Evolutionary conservation across 1,140 invertebrate species (phyloP).

Genomic region (Nasonia longicornis): DNA sequence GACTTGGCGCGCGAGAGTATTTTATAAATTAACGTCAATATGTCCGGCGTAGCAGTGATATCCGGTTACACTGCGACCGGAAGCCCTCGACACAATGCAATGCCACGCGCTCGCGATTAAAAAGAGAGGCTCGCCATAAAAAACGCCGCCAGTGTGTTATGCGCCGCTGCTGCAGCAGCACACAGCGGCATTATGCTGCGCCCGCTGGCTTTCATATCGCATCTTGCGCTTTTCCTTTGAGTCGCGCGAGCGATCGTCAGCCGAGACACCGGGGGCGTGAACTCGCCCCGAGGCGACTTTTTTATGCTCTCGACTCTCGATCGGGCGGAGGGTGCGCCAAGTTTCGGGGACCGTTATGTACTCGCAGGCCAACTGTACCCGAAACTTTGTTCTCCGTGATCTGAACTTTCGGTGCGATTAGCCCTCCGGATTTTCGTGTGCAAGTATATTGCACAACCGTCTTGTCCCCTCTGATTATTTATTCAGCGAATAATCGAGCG

Average conservation of each 20-base stretch:
- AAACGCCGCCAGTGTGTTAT: constrained; percentile 39
- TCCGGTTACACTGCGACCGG: constrained; percentile 62
- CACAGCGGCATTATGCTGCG: constrained; percentile 55
- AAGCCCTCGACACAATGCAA: constrained; percentile 58
- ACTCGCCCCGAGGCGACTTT: constrained; percentile 35
- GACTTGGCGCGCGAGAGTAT: constrained; percentile 57
- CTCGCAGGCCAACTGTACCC: background rate
- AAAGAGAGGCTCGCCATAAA: constrained; percentile 44
- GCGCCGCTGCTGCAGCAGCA: constrained; percentile 39
- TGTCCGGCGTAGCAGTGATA: constrained; percentile 55
- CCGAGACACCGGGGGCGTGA: constrained; percentile 49
- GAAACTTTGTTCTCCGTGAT: background rate
- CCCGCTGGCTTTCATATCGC: constrained; percentile 32
- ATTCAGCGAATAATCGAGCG: constrained; percentile 49
- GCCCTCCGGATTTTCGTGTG: no score
- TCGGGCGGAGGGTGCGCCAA: constrained; percentile 50
- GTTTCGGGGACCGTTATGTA: constrained; percentile 47
- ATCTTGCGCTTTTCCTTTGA: constrained; percentile 46
- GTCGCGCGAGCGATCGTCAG: constrained; percentile 30
- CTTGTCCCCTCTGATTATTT: constrained; percentile 43
- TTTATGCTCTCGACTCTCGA: constrained; percentile 29
- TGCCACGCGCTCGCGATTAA: constrained; percentile 50
- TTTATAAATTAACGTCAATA: constrained; percentile 67
- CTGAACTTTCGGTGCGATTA: no score
- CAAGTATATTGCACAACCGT: background rate